These are phyloP conservation scores for Caenorhabditis remanei DNA, from an alignment of 1,140 invertebrate genomes.

Conservation along the genomic window DNA sequence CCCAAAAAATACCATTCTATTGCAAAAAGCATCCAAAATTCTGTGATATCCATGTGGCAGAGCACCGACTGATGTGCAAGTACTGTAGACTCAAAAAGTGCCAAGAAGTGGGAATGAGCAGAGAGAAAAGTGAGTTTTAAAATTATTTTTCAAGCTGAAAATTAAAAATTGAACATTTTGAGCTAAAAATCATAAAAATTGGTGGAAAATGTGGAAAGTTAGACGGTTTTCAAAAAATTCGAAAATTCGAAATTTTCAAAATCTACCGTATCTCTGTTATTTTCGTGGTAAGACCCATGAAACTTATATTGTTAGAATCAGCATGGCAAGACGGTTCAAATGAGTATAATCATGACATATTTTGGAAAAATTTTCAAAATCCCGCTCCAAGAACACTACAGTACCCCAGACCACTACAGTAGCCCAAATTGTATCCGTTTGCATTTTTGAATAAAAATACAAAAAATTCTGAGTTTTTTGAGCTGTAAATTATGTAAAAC, in stretches of 20 bases:
- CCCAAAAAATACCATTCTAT: not conserved
- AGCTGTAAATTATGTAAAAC: not conserved
- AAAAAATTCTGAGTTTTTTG: not conserved
- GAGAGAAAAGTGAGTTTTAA: not conserved
- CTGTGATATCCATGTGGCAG: not conserved
- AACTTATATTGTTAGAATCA: no score
- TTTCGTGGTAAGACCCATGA: no score
- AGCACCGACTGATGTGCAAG: not conserved
- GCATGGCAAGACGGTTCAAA: no score
- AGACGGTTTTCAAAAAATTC: no score
- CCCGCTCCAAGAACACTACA: no score
- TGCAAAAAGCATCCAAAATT: constrained; percentile 2
- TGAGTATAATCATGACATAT: no score
- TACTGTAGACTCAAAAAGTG: not conserved
- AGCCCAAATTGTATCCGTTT: no score
- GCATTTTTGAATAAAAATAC: not conserved
- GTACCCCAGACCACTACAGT: no score
- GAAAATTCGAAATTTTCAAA: no score
- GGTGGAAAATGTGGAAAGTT: not conserved
- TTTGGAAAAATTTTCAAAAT: no score
- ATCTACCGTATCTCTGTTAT: no score
- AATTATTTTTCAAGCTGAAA: not conserved
- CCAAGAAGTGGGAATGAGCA: not conserved
- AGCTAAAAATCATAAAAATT: not conserved
- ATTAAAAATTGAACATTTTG: not conserved